phyloP scores from a whole-genome alignment of 2,113 vertebrate genomes.

The Trinectes maculatus region DNA sequence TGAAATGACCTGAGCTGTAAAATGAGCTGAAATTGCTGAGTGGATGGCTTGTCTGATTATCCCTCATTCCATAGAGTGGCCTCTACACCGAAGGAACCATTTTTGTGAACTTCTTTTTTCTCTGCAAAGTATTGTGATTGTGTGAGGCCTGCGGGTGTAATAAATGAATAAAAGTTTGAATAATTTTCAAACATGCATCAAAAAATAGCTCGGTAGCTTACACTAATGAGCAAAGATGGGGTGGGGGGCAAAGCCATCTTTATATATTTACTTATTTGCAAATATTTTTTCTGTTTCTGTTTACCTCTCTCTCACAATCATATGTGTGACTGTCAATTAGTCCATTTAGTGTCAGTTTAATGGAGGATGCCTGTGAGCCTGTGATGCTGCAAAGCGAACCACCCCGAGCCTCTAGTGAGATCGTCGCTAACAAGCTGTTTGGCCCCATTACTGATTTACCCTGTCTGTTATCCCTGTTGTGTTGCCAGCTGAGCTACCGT shows the following conservation, averaged over 20 bases:
- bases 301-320: background rate
- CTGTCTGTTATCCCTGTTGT: conserved; percentile 36
- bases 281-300: background rate
- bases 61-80: conserved; percentile 22
- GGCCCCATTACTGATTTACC: conserved; percentile 47
- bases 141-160: conserved; percentile 1
- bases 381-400: conserved; percentile 19
- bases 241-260: background rate
- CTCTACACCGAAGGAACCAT: conserved; percentile 4
- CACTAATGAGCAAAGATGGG: background rate
- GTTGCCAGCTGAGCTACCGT: conserved; percentile 59
- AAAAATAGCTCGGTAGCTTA: background rate
- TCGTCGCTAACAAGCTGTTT: conserved; percentile 43
- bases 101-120: conserved; percentile 16
- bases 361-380: conserved; percentile 4
- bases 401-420: conserved; percentile 25
- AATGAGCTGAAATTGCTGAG: conserved; percentile 55
- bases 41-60: conserved; percentile 55
- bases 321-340: conserved; percentile 32
- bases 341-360: conserved; percentile 46
- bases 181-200: background rate
- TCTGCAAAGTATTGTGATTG: background rate
- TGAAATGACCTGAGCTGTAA: conserved; percentile 59
- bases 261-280: background rate
- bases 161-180: background rate